Percentiles rank a stretch among this genome's conserved stretches.
These are phyloP conservation scores for Zeugodacus cucurbitae DNA, from an alignment of 1,140 invertebrate genomes.

Conservation along the genomic window DNA sequence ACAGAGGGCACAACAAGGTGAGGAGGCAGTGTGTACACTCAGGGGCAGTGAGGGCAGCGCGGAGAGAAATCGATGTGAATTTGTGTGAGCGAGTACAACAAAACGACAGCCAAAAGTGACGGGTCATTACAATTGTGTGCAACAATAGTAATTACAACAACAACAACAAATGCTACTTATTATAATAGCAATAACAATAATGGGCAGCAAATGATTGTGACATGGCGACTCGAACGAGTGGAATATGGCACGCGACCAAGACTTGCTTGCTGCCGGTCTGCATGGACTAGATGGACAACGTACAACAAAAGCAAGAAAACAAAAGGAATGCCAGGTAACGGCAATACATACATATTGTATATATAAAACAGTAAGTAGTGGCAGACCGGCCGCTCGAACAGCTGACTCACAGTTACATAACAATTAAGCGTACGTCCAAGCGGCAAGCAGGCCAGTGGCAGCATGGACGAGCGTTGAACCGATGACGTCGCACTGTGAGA, in stretches of 20 bases:
- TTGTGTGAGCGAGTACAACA: neutral
- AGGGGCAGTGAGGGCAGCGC: neutral
- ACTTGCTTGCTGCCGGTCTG: neutral
- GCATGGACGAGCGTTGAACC: neutral
- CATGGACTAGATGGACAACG: neutral
- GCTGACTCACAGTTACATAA: neutral
- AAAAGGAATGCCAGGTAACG: neutral
- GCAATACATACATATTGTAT: no score
- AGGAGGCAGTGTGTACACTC: no score
- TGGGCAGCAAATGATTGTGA: neutral
- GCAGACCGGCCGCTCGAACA: neutral
- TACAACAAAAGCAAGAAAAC: neutral
- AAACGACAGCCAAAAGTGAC: neutral
- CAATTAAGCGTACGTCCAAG: neutral
- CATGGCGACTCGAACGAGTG: neutral
- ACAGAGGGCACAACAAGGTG: neutral
- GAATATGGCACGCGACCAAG: conserved; percentile 24
- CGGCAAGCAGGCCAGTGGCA: neutral
- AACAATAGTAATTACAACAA: conserved; percentile 34
- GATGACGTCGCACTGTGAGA: neutral
- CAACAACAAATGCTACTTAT: neutral
- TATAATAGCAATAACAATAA: neutral
- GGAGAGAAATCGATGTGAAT: neutral
- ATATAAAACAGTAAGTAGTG: no score
- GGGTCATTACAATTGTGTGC: neutral